Percentiles rank a stretch among this genome's conserved stretches.
These are phyloP conservation scores for Lycodopsis pacificus DNA, from an alignment of 2,797 vertebrate species.

Conservation along the genomic window DNA sequence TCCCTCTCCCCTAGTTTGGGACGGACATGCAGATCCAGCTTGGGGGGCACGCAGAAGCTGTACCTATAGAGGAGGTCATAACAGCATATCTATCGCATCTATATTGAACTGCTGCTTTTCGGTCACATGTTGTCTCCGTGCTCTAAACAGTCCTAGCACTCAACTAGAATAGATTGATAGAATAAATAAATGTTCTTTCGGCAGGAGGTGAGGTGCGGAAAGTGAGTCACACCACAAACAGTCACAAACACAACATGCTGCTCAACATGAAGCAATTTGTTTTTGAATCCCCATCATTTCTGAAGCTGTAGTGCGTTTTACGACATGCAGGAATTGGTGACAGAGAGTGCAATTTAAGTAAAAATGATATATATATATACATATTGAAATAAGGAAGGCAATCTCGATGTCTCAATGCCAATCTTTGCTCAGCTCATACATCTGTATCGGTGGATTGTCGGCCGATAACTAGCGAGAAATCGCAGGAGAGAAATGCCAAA, in stretches of 20 bases:
- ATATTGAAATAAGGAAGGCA: background rate
- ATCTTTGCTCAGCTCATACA: background rate
- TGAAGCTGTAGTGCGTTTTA: background rate
- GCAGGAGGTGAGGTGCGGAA: constrained; percentile 9
- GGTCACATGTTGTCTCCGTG: background rate
- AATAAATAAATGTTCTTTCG: constrained; percentile 34
- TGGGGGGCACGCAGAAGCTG: constrained; percentile 90
- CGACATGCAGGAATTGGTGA: background rate
- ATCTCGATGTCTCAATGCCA: background rate
- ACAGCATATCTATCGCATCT: background rate
- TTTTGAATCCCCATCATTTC: background rate
- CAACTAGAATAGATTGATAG: background rate
- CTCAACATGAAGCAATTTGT: background rate
- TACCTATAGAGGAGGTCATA: constrained; percentile 81
- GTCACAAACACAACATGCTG: constrained; percentile 14
- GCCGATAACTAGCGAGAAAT: background rate
- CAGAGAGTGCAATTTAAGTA: background rate
- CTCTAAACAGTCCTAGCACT: background rate
- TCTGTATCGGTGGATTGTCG: background rate
- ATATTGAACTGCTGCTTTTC: background rate
- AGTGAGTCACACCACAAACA: constrained; percentile 37
- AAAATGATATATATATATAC: background rate
- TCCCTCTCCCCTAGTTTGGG: constrained; percentile 92
- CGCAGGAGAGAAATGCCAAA: background rate
- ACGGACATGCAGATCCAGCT: constrained; percentile 88